Percentiles rank a stretch among this genome's conserved stretches.
These are phyloP conservation scores for Telmatherina bonti DNA, from an alignment of 2,797 vertebrate species.

Conservation along the genomic window DNA sequence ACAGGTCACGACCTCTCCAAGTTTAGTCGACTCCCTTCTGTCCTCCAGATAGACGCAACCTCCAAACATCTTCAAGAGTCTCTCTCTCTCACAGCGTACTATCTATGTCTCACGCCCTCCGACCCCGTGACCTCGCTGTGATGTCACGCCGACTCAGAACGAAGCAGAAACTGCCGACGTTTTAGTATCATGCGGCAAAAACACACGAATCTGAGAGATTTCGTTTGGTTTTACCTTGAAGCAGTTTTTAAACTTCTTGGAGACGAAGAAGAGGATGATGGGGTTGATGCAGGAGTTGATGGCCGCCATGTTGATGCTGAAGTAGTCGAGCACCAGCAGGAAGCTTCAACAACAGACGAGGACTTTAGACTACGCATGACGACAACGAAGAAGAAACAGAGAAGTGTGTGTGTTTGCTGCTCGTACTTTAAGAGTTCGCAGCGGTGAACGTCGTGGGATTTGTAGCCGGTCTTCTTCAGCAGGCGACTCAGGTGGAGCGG, in stretches of 20 bases:
- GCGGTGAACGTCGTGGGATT: conserved; percentile 82
- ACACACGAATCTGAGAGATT: neutral
- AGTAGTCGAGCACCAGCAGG: conserved; percentile 92
- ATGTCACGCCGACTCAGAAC: conserved; percentile 6
- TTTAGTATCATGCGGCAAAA: neutral
- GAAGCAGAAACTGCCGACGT: neutral
- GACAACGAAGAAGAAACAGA: neutral
- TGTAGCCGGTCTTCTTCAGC: conserved; percentile 89
- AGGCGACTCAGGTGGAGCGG: conserved; percentile 94
- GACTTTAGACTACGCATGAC: neutral
- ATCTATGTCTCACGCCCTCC: conserved; percentile 46
- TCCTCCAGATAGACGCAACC: conserved; percentile 1
- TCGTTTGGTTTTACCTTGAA: conserved; percentile 87
- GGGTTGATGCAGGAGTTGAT: conserved; percentile 98
- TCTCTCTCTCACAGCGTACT: neutral
- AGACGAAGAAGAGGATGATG: conserved; percentile 94
- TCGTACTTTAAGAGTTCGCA: conserved; percentile 89
- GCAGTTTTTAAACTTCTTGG: conserved; percentile 97
- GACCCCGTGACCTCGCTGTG: conserved; percentile 19
- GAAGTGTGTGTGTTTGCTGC: neutral
- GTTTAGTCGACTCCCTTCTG: conserved; percentile 10
- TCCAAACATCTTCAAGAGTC: conserved; percentile 2
- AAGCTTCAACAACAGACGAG: conserved; percentile 78
- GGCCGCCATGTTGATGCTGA: conserved; percentile 93
- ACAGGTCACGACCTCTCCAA: conserved; percentile 38